phyloP scores from a whole-genome alignment of 1,140 invertebrate species.

The Amphibalanus amphitrite region DNA sequence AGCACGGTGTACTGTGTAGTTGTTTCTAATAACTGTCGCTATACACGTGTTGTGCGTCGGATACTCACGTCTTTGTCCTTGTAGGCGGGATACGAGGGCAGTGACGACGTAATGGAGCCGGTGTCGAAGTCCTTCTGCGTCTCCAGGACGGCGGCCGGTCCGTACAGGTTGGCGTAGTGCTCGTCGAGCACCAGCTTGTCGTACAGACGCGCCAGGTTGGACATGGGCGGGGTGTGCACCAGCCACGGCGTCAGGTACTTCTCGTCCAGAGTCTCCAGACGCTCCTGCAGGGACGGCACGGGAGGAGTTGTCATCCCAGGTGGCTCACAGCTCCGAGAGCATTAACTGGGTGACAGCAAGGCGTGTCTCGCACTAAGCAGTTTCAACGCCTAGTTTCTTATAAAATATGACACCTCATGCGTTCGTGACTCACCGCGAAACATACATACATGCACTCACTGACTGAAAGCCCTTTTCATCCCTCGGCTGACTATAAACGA shows the following conservation, averaged over 20 bases:
- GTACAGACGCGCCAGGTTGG: constrained; percentile 2
- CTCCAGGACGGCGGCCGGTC: constrained; percentile 25
- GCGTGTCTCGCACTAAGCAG: too few relatives aligned
- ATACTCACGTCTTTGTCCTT: too few relatives aligned
- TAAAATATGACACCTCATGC: too few relatives aligned
- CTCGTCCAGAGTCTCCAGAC: neutral
- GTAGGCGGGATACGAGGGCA: neutral
- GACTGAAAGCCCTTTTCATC: constrained; percentile 3
- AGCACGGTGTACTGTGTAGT: constrained; percentile 8
- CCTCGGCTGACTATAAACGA: constrained; percentile 6
- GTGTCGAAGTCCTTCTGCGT: constrained; percentile 16
- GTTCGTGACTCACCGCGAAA: too few relatives aligned
- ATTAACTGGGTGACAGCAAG: constrained; percentile 3
- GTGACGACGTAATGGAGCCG: constrained; percentile 9
- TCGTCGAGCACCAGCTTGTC: constrained; percentile 21
- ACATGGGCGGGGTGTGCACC: neutral
- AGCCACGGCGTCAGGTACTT: neutral
- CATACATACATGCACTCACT: constrained; percentile 7
- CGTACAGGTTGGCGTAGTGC: constrained; percentile 29
- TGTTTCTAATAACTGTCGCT: neutral
- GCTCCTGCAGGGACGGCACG: neutral
- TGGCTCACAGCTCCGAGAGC: neutral
- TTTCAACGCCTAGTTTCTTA: too few relatives aligned
- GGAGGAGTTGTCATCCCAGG: neutral
- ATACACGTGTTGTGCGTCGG: too few relatives aligned